Percentiles rank a stretch among this genome's conserved stretches.
phyloP scores from a whole-genome alignment of 2,113 vertebrate species.

The Puffinus mauretanicus region DNA sequence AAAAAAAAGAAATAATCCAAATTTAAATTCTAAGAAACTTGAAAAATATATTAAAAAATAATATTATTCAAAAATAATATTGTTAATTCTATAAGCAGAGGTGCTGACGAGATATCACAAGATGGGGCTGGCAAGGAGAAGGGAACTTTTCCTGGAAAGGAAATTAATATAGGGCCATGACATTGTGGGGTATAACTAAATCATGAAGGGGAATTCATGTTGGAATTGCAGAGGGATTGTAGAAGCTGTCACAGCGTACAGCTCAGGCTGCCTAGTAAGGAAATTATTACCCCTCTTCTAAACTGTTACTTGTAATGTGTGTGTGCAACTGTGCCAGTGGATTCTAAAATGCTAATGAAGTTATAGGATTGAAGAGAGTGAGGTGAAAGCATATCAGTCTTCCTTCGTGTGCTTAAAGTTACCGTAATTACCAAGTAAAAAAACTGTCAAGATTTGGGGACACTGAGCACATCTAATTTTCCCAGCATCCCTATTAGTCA shows the following conservation, averaged over 20 bases:
- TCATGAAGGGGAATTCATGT: not conserved
- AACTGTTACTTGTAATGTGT: not conserved
- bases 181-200: not conserved
- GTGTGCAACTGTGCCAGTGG: not conserved
- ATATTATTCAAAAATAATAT: not conserved
- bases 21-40: not conserved
- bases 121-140: not conserved
- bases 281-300: not conserved
- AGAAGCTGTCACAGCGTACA: not conserved
- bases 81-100: not conserved
- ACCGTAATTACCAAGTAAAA: not conserved
- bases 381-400: conserved; percentile 4
- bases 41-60: not conserved
- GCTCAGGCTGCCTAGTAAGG: not conserved
- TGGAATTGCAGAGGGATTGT: not conserved
- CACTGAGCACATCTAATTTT: not conserved
- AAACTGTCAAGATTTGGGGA: not conserved
- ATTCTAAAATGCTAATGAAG: conserved; percentile 35
- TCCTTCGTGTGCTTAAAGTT: not conserved
- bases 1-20: not conserved
- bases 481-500: not conserved
- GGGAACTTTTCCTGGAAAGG: not conserved
- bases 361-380: not conserved
- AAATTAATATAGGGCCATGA: not conserved
- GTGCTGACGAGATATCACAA: not conserved